Percentiles rank a stretch among this genome's conserved stretches.
phyloP scores from a whole-genome alignment of 2,113 vertebrate genomes.

The Corydoras sp. region DNA sequence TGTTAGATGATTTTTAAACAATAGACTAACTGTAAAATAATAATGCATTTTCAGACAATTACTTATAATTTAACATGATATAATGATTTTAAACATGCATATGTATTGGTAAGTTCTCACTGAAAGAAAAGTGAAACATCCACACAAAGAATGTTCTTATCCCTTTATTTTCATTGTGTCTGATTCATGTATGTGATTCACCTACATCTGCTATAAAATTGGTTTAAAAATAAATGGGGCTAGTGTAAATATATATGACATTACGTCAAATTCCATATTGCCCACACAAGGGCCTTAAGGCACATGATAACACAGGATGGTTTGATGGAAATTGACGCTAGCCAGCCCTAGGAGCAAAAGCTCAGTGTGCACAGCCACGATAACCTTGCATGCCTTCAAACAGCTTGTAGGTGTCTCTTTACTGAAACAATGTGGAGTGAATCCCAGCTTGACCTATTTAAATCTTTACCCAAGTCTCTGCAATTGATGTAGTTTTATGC shows the following conservation, averaged over 20 bases:
- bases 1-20: too few species aligned
- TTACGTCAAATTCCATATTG: not conserved
- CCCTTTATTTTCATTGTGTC: too few species aligned
- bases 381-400: conserved; percentile 14
- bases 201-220: not conserved
- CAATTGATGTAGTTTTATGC: too few species aligned
- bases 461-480: not conserved
- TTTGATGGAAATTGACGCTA: conserved; percentile 17
- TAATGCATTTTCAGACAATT: too few species aligned
- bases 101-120: too few species aligned
- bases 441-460: conserved; percentile 14
- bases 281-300: not conserved
- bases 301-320: conserved; percentile 1
- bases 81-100: too few species aligned
- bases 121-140: too few species aligned
- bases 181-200: too few species aligned
- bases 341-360: conserved; percentile 12
- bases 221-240: not conserved
- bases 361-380: not conserved
- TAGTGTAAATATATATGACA: not conserved
- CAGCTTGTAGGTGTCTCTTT: conserved; percentile 19
- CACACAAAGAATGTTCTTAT: too few species aligned
- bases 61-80: too few species aligned
- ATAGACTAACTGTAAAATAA: too few species aligned
- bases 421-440: not conserved